Evolutionary conservation across 2,113 vertebrate species (phyloP).

Genomic region (Leptodactylus fuscus): DNA sequence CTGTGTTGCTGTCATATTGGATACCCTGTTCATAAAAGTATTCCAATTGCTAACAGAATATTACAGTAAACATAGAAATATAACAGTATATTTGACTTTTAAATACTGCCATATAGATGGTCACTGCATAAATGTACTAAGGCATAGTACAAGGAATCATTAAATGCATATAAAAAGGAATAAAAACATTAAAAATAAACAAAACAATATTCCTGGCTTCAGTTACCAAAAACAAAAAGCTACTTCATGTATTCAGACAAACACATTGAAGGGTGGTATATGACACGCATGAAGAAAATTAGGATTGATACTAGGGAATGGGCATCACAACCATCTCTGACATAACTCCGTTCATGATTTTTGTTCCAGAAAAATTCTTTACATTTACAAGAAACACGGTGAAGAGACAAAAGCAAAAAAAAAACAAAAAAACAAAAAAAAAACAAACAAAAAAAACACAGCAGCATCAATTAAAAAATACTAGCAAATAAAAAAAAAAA

Average conservation of each 20-base stretch:
- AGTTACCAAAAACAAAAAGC: no score
- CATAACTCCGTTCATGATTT: neutral
- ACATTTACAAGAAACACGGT: no score
- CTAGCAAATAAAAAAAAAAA: no score
- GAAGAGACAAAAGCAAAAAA: no score
- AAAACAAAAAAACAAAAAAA: no score
- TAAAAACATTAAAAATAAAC: no score
- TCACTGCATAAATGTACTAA: constrained; percentile 80
- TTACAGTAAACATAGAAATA: constrained; percentile 61
- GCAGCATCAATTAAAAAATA: constrained; percentile 75
- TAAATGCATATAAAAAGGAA: constrained; percentile 66
- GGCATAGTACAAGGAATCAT: constrained; percentile 78
- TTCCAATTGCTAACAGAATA: neutral
- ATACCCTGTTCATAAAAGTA: neutral
- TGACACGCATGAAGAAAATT: no score
- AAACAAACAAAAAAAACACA: constrained; percentile 73
- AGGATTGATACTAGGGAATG: no score
- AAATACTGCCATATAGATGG: constrained; percentile 96
- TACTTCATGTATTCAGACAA: neutral
- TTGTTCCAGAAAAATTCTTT: neutral
- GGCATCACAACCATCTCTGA: no score
- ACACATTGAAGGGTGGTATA: no score
- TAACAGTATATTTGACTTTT: constrained; percentile 76
- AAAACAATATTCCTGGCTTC: no score
- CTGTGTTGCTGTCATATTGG: neutral